These are phyloP conservation scores for Enteromius radiatus DNA, from an alignment of 2,797 vertebrate genomes.

Conservation along the genomic window DNA sequence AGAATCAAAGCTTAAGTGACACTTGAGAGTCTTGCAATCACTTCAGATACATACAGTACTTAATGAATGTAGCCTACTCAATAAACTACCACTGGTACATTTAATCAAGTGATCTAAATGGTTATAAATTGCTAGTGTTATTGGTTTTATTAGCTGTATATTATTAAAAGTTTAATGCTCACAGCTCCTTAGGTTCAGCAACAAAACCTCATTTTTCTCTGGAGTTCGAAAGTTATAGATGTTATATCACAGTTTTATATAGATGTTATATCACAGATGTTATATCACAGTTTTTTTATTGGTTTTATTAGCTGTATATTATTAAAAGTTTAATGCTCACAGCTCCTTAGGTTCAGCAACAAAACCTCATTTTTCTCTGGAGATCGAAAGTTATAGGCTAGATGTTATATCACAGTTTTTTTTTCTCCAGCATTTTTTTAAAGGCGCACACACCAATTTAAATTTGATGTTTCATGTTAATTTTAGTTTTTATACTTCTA, in stretches of 20 bases:
- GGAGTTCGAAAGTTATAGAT: neutral
- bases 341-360: neutral
- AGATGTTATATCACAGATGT: no score
- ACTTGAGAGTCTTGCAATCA: slow-evolving; percentile 17
- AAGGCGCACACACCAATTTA: neutral
- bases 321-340: neutral
- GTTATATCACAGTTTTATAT: neutral
- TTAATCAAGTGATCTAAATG: neutral
- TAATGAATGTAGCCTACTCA: neutral
- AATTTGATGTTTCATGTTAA: neutral
- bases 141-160: neutral
- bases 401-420: neutral
- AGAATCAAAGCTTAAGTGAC: neutral
- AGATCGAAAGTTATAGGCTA: neutral
- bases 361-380: neutral
- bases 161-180: neutral
- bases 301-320: no score
- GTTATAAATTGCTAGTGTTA: neutral
- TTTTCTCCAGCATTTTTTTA: neutral
- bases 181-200: neutral
- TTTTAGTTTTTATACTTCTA: neutral
- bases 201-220: neutral
- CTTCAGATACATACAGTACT: neutral
- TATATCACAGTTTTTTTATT: no score
- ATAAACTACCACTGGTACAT: neutral